Conservation (phyloP, 2,888 invertebrate species). For the Acrocera orbiculus region DNA sequence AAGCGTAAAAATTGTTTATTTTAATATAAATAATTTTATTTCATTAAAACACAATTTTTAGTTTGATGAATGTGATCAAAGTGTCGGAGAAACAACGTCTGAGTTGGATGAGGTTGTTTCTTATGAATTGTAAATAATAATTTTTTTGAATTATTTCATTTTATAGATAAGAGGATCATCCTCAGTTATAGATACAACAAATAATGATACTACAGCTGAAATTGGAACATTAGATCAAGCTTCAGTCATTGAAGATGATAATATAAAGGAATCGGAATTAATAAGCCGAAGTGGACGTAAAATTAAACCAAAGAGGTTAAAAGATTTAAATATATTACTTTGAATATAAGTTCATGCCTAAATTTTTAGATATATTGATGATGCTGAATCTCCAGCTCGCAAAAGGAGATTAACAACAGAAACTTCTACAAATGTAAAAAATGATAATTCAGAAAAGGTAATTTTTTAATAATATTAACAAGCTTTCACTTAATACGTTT, state of each 20-base stretch:
- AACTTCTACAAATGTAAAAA: neutral
- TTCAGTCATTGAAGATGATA: constrained; percentile 3
- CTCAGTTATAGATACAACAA: too few species aligned
- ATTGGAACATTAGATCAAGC: neutral
- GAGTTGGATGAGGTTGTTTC: constrained; percentile 4
- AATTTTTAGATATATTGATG: constrained; percentile 20
- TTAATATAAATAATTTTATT: too few species aligned
- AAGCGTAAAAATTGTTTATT: constrained; percentile 17
- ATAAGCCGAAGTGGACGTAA: constrained; percentile 56
- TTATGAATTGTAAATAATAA: too few species aligned
- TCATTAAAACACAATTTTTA: constrained; percentile 1
- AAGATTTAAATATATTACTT: neutral
- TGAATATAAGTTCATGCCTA: neutral
- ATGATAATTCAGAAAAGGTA: too few species aligned
- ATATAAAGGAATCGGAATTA: constrained; percentile 28
- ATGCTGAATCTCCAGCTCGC: constrained; percentile 18
- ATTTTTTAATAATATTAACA: too few species aligned
- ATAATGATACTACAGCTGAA: too few species aligned
- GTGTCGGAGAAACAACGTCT: neutral
- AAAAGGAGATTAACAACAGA: constrained; percentile 20
- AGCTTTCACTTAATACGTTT: too few species aligned
- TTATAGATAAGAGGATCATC: too few species aligned
- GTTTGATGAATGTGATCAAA: neutral
- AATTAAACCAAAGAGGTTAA: constrained; percentile 47
- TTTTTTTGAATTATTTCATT: too few species aligned